Evolutionary conservation across 2,797 vertebrate species (phyloP).

Genomic region (Myripristis murdjan): DNA sequence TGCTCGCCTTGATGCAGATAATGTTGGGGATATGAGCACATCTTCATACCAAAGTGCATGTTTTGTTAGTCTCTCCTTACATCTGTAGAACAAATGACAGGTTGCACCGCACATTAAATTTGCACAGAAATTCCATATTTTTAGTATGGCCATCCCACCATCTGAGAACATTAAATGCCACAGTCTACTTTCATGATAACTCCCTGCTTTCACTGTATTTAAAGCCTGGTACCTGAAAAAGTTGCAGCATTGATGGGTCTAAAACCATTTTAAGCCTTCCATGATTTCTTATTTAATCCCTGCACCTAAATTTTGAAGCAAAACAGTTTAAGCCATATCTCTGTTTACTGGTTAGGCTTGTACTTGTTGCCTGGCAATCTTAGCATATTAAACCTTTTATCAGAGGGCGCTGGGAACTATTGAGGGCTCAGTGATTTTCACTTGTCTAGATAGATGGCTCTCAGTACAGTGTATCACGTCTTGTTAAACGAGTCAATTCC

Average conservation of each 20-base stretch:
- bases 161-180: conserved; percentile 16
- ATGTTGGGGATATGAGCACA: neutral
- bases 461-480: conserved; percentile 14
- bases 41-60: neutral
- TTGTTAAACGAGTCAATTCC: conserved; percentile 18
- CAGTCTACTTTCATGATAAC: conserved; percentile 12
- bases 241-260: conserved; percentile 21
- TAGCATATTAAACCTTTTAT: conserved; percentile 48
- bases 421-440: conserved; percentile 47
- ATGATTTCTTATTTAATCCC: conserved; percentile 52
- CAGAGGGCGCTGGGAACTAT: conserved; percentile 4
- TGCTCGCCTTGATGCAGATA: neutral
- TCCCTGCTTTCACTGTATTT: conserved; percentile 11
- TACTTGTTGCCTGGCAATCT: conserved; percentile 70
- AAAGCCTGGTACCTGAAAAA: conserved; percentile 30
- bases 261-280: conserved; percentile 51
- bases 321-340: conserved; percentile 47
- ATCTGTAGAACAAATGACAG: no score
- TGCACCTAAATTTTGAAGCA: conserved; percentile 49
- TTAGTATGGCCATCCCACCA: conserved; percentile 5
- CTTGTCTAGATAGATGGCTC: conserved; percentile 23
- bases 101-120: conserved; percentile 10
- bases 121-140: neutral
- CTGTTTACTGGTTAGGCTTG: conserved; percentile 40
- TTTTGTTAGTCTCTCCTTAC: no score